phyloP scores from a whole-genome alignment of 2,113 vertebrate genomes.

The Chloropsis cyanopogon region DNA sequence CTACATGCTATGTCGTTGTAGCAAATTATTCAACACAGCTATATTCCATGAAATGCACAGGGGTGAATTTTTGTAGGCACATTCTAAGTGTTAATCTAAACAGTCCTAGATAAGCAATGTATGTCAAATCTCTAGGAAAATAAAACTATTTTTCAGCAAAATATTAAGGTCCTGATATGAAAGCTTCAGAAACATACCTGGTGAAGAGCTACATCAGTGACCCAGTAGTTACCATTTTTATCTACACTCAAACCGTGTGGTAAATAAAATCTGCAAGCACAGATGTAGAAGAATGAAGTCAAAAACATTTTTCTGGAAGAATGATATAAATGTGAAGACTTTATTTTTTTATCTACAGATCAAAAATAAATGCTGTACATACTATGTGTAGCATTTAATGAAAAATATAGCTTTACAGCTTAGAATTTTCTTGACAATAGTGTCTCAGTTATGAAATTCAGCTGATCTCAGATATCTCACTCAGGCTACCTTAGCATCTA shows the following conservation, averaged over 20 bases:
- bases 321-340: background rate
- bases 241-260: slow-evolving; percentile 93
- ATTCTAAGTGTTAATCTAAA: background rate
- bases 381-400: background rate
- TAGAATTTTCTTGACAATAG: background rate
- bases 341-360: background rate
- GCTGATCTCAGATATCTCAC: background rate
- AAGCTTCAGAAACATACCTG: slow-evolving; percentile 79
- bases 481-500: background rate
- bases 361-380: background rate
- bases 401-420: background rate
- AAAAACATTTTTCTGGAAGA: background rate
- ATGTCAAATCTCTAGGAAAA: background rate
- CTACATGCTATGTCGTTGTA: background rate
- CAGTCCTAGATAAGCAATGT: background rate
- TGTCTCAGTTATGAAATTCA: background rate
- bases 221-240: slow-evolving; percentile 89
- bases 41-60: background rate
- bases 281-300: background rate
- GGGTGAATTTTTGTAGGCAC: background rate
- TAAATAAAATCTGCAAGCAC: slow-evolving; percentile 87
- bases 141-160: background rate
- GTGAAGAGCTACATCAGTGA: slow-evolving; percentile 96
- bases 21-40: background rate
- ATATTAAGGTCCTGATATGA: background rate